Percentiles rank a stretch among this genome's conserved stretches.
Conservation (phyloP, 2,888 invertebrate genomes). For the Agrochola circellaris region DNA sequence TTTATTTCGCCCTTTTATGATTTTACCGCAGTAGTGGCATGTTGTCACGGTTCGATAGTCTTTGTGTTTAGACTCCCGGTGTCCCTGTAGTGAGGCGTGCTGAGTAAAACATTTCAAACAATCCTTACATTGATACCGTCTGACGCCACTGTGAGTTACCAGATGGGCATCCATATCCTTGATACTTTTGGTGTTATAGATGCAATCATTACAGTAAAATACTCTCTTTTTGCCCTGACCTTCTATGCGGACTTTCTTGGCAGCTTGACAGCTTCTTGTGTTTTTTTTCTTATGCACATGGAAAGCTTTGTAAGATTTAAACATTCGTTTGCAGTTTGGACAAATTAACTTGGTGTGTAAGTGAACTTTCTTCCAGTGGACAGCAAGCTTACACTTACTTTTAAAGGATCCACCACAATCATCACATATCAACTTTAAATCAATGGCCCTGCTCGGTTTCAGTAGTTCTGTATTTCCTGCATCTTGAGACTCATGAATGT, state of each 20-base stretch:
- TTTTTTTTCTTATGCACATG: constrained; percentile 71
- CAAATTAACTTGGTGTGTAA: constrained; percentile 67
- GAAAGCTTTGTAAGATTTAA: constrained; percentile 75
- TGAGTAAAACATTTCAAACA: constrained; percentile 80
- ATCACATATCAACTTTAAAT: constrained; percentile 63
- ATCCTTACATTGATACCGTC: constrained; percentile 77
- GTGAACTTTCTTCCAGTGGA: constrained; percentile 75
- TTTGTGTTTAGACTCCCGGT: constrained; percentile 78
- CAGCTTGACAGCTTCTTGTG: constrained; percentile 67
- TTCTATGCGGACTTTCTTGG: constrained; percentile 71
- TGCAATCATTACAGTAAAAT: constrained; percentile 75
- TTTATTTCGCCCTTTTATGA: constrained; percentile 74
- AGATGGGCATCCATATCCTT: constrained; percentile 79
- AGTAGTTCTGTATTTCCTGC: not conserved
- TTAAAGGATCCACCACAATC: constrained; percentile 72
- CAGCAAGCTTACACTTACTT: constrained; percentile 75
- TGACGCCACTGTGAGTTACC: constrained; percentile 78
- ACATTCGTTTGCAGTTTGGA: constrained; percentile 69
- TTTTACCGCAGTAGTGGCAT: constrained; percentile 83
- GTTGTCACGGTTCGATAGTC: constrained; percentile 74
- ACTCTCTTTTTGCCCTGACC: constrained; percentile 75
- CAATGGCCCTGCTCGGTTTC: constrained; percentile 43
- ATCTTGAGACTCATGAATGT: not conserved
- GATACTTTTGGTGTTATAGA: constrained; percentile 73
- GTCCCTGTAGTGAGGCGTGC: constrained; percentile 75